phyloP scores from a whole-genome alignment of 2,888 invertebrate genomes.

The Stenodera caucasica region DNA sequence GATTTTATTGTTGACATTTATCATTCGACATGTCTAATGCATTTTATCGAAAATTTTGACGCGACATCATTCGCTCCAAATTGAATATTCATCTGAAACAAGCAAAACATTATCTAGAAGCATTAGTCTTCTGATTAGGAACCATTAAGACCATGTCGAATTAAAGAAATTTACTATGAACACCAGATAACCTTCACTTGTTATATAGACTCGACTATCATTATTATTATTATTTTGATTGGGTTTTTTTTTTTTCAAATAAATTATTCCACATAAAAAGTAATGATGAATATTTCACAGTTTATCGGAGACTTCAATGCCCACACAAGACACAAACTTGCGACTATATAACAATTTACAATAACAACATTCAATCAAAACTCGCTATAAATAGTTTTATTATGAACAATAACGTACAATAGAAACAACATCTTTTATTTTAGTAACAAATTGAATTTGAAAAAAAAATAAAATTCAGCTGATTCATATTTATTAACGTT shows the following conservation, averaged over 20 bases:
- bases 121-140: slow-evolving; percentile 40
- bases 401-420: background rate
- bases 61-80: slow-evolving; percentile 29
- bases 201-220: background rate
- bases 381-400: background rate
- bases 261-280: background rate
- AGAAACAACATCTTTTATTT: too few relatives aligned
- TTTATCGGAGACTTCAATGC: background rate
- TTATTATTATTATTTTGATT: background rate
- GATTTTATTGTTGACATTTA: slow-evolving; percentile 11
- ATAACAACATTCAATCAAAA: slow-evolving; percentile 1
- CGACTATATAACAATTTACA: background rate
- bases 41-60: slow-evolving; percentile 30
- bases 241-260: background rate
- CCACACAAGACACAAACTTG: background rate
- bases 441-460: too few relatives aligned
- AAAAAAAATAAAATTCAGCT: too few relatives aligned
- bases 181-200: slow-evolving; percentile 37
- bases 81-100: slow-evolving; percentile 42
- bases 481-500: too few relatives aligned
- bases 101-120: slow-evolving; percentile 36
- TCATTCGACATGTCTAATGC: slow-evolving; percentile 27
- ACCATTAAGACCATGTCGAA: slow-evolving; percentile 41
- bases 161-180: slow-evolving; percentile 33
- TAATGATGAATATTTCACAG: background rate